phyloP scores from a whole-genome alignment of 2,888 invertebrate genomes.

The Hecatera dysodea region DNA sequence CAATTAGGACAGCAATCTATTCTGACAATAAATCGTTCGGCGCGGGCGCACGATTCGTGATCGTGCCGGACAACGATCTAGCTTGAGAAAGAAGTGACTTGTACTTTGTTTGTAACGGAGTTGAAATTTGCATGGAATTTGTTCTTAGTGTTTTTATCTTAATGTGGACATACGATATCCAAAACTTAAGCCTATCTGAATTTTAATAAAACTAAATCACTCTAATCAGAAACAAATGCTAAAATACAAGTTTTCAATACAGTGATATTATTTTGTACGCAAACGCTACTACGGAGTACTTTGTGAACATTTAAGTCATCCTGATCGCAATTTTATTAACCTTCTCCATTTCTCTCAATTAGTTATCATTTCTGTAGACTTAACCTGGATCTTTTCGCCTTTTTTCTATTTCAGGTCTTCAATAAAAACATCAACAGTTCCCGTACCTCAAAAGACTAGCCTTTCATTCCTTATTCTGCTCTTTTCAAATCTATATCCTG shows the following conservation, averaged over 20 bases:
- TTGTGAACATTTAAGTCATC: background rate
- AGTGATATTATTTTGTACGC: background rate
- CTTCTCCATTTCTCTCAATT: background rate
- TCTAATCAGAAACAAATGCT: background rate
- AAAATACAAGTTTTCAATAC: background rate
- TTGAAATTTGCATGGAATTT: constrained; percentile 14
- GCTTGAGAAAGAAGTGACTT: constrained; percentile 49
- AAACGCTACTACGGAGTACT: background rate
- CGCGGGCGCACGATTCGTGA: constrained; percentile 65
- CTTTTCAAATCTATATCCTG: constrained; percentile 33
- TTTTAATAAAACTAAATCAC: background rate
- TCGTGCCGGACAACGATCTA: constrained; percentile 62
- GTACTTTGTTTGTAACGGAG: constrained; percentile 15
- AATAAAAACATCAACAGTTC: background rate
- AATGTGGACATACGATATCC: background rate
- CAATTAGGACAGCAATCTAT: constrained; percentile 64
- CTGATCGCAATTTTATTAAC: background rate
- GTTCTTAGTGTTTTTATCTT: background rate
- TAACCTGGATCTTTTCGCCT: background rate
- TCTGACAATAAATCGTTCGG: constrained; percentile 60
- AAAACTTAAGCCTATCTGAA: background rate
- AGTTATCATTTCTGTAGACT: background rate
- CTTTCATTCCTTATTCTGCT: background rate
- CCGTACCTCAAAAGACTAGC: background rate
- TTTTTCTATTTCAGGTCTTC: background rate